Evolutionary conservation across 2,113 vertebrate species (phyloP).

Genomic region (Hemichromis elongatus): DNA sequence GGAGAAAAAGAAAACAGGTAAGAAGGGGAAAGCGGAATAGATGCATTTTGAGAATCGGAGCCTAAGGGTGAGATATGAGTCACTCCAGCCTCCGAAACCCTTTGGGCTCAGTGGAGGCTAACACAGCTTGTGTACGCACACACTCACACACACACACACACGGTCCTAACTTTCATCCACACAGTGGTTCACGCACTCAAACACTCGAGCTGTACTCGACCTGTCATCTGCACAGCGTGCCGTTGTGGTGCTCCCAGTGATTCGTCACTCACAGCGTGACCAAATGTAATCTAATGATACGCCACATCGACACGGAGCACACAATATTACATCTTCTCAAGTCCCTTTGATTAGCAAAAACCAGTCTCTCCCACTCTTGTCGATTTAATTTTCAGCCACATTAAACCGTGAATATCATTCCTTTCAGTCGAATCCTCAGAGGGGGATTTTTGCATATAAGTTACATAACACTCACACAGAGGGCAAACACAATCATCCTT

Average conservation of each 20-base stretch:
- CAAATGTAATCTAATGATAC: background rate
- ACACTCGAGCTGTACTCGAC: slow-evolving; percentile 9
- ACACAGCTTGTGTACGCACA: background rate
- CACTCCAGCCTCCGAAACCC: background rate
- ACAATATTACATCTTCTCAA: slow-evolving; percentile 3
- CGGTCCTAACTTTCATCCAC: background rate
- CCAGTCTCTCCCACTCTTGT: background rate
- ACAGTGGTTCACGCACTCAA: background rate
- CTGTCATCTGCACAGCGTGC: background rate
- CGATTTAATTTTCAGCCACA: slow-evolving; percentile 23
- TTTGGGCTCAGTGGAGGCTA: background rate
- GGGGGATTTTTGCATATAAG: background rate
- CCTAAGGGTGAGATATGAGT: slow-evolving; percentile 30
- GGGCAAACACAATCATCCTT: background rate
- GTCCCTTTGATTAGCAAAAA: slow-evolving; percentile 11
- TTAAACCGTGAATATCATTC: slow-evolving; percentile 12
- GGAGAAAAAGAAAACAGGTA: background rate
- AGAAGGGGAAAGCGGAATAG: background rate
- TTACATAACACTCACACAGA: slow-evolving; percentile 14
- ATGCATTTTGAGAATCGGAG: slow-evolving; percentile 29
- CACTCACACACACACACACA: background rate
- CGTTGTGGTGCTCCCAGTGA: background rate
- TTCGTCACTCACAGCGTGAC: background rate
- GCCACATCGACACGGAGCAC: background rate
- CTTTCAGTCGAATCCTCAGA: background rate